Base-by-base conservation (phyloP, 2,113 vertebrate species). In the Ameiurus melas region DNA sequence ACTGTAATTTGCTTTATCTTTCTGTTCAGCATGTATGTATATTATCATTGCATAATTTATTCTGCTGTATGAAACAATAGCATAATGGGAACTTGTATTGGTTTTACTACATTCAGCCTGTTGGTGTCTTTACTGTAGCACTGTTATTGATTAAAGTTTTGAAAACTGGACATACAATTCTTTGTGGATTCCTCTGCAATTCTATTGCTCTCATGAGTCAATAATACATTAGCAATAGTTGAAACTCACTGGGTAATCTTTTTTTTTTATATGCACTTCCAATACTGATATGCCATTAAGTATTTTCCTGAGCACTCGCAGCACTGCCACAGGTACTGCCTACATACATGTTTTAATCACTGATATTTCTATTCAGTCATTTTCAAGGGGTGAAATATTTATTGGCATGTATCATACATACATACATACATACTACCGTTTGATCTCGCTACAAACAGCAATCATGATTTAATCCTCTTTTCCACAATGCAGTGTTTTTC, bases 1-100 rank as follows among this genome's bases (percentile, higher is more conserved):
- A 95, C 93, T 88, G 93, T 96, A 93, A 95, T 95, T 93, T 93
- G 88, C 91, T 95, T 94, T 87, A 94, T 93, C 57, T 94, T 94
- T 95, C 89, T 51, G 93, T 93, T 95, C 80, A 90, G 94, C 93
- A 92, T 93, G 95, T 96, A 93, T 96, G 95, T 97, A 97, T 97
- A 96, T 97, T 96, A 95, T 95, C 96, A 93, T 96, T 92, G 95
- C 96, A 97, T 98, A 97, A 99, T 98, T 99, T 98, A 98, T 99
- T 98, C 96, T 97, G 96, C 96, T 98, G 95, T 98, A 97, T 97
- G 95, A 97, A 96, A 95, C 97, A 95, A 96, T 97, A 94, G 97
- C 96, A 86, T 97, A 97, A 97, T 92, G 95, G 93, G 95, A 97
- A 95, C 95, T 96, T 97, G 96, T 97, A 96, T 95, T 91, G 96